Evolutionary conservation across 1,140 invertebrate genomes (phyloP).

Genomic region (Radopholus similis): DNA sequence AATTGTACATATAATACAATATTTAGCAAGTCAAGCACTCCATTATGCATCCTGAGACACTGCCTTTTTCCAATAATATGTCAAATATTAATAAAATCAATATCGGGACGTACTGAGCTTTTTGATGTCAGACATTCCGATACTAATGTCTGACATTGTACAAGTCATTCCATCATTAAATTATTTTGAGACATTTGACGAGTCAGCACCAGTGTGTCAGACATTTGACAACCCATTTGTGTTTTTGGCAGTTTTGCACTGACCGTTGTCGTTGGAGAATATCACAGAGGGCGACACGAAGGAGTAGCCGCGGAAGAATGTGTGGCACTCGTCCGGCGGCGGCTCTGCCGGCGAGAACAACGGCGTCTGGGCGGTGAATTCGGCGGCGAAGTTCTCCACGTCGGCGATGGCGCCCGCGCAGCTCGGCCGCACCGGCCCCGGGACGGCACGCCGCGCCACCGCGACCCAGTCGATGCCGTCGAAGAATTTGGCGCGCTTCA

Average conservation of each 20-base stretch:
- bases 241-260: no score
- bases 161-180: no score
- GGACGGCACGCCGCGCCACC: slow-evolving; percentile 70
- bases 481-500: slow-evolving; percentile 82
- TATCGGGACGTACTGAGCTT: no score
- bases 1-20: no score
- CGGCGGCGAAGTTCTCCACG: slow-evolving; percentile 60
- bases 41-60: no score
- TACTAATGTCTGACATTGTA: no score
- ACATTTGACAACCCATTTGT: no score
- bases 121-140: no score
- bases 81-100: background rate
- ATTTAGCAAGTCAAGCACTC: no score
- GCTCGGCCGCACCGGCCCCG: slow-evolving; percentile 76
- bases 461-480: slow-evolving; percentile 74
- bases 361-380: slow-evolving; percentile 84
- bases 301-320: slow-evolving; percentile 83
- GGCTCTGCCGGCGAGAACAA: slow-evolving; percentile 83
- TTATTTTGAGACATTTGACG: no score
- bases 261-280: slow-evolving; percentile 72
- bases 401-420: slow-evolving; percentile 69
- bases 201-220: no score
- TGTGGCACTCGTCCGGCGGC: slow-evolving; percentile 70
- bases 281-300: slow-evolving; percentile 87
- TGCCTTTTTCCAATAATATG: background rate